Base-by-base conservation (phyloP, 1,140 invertebrate genomes). In the Rhopalosiphum maidis region DNA sequence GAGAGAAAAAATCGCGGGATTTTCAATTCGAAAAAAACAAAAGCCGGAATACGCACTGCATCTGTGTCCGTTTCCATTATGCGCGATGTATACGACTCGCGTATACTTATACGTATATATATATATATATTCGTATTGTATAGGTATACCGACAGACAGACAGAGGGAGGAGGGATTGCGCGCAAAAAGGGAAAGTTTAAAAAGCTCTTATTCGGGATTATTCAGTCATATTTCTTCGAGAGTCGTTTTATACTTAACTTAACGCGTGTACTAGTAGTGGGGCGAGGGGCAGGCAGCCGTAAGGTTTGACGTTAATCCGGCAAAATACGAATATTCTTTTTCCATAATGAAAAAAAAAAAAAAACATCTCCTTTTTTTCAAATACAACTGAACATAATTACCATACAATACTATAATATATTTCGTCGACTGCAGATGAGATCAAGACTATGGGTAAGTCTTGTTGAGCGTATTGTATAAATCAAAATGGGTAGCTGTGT, bases 161-260 rank as follows among this genome's bases (percentile, higher is more conserved):
- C 60, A 18, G 41, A 25, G 23, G 9, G 37, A 85, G 83, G 23
- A n/a, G 23, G 37, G 43, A 86, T 86, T 41, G 37, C 23, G 55
- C 37, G 23, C 37, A 35, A 90, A 90, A 90, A 91, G 21, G n/a
- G 37, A 91, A 91, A 91, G 90, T 91, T 91, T 91, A 91, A 91
- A 91, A 91, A 82, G 90, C 55, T 91, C 68, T 91, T 82, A 82
- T 48, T 91, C 90, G 41, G 68, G 68, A 91, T 91, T 91, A 91
- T 91, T 77, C 90, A 91, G 90, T 91, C 30, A 91, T 91, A 82
- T 91, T 91, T 91, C 90, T 91, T 91, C 68, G 90, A 48, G 68
- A 48, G 60, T 82, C 60, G 90, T 48, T 91, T 91, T 68, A 68
- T 91, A 89, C 87, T 91, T 91, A 82, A 91, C 90, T 91, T 91